Conservation (phyloP, 2,113 vertebrate species). For the Coregonus clupeaformis region DNA sequence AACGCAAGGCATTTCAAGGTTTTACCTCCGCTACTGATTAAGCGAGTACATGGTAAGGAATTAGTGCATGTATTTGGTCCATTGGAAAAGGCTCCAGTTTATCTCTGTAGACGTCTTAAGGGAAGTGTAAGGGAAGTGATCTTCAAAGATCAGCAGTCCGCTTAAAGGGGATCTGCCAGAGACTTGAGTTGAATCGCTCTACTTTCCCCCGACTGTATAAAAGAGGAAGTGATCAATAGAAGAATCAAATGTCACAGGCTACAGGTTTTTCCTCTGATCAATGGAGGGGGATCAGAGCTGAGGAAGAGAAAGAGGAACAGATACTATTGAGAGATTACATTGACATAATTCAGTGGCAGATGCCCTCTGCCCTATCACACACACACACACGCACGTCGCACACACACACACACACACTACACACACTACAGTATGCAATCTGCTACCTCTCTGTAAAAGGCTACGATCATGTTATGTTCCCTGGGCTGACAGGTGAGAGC, state of each 20-base stretch:
- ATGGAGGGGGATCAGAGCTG: constrained; percentile 73
- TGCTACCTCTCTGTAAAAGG: not conserved
- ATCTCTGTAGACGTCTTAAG: not conserved
- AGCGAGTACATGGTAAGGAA: not conserved
- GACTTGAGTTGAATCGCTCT: constrained; percentile 59
- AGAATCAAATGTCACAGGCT: constrained; percentile 77
- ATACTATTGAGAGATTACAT: constrained; percentile 76
- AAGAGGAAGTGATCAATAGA: constrained; percentile 79
- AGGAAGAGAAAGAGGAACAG: constrained; percentile 68
- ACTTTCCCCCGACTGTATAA: constrained; percentile 72
- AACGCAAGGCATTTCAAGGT: not conserved
- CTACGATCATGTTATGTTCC: constrained; percentile 19
- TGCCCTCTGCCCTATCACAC: constrained; percentile 10
- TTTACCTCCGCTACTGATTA: not conserved
- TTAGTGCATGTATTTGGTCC: not conserved
- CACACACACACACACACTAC: no score
- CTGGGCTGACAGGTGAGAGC: constrained; percentile 53
- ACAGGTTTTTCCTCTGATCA: constrained; percentile 79
- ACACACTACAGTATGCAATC: no score
- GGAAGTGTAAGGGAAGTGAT: constrained; percentile 11
- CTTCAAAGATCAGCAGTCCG: constrained; percentile 53
- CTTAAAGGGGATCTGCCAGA: constrained; percentile 56
- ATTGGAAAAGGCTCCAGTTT: not conserved
- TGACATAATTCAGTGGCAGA: constrained; percentile 61
- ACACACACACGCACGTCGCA: no score